Percentiles rank a stretch among this genome's conserved stretches.
These are phyloP conservation scores for Eriosoma lanigerum DNA, from an alignment of 1,140 invertebrate genomes.

Conservation along the genomic window DNA sequence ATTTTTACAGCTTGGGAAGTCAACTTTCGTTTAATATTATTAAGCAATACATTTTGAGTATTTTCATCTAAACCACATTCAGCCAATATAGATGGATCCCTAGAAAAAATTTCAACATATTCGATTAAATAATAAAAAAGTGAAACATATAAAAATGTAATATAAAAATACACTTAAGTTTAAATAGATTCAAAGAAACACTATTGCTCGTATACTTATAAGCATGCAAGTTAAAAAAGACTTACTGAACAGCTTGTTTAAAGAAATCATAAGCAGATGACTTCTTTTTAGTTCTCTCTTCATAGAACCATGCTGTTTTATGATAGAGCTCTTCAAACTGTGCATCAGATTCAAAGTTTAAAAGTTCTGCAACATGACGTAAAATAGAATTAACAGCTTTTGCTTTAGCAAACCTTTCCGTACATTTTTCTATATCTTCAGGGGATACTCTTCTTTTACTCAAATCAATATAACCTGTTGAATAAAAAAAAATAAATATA, in stretches of 20 bases:
- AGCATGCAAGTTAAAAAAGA: too few species aligned
- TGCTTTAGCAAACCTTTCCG: slow-evolving; percentile 96
- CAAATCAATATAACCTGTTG: slow-evolving; percentile 94
- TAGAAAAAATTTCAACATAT: slow-evolving; percentile 60
- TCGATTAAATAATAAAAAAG: too few species aligned
- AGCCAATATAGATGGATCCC: slow-evolving; percentile 89
- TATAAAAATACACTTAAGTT: too few species aligned
- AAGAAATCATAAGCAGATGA: slow-evolving; percentile 96
- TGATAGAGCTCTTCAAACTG: slow-evolving; percentile 94
- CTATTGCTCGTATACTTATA: too few species aligned
- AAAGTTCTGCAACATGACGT: slow-evolving; percentile 92
- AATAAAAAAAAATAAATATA: slow-evolving; percentile 30
- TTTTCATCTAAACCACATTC: slow-evolving; percentile 94
- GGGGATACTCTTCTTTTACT: slow-evolving; percentile 97
- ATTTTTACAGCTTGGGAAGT: slow-evolving; percentile 99
- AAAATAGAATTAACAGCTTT: slow-evolving; percentile 98
- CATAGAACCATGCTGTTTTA: slow-evolving; percentile 99
- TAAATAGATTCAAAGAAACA: too few species aligned
- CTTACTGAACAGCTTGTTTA: slow-evolving; percentile 95
- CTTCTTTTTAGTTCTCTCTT: slow-evolving; percentile 96
- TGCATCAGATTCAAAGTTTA: slow-evolving; percentile 87
- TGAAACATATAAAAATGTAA: too few species aligned
- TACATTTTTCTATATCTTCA: slow-evolving; percentile 97
- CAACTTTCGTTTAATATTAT: slow-evolving; percentile 93
- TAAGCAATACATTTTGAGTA: slow-evolving; percentile 89